These are phyloP conservation scores for Dinomys branickii DNA, from an alignment of 2,113 vertebrate species.

Conservation along the genomic window DNA sequence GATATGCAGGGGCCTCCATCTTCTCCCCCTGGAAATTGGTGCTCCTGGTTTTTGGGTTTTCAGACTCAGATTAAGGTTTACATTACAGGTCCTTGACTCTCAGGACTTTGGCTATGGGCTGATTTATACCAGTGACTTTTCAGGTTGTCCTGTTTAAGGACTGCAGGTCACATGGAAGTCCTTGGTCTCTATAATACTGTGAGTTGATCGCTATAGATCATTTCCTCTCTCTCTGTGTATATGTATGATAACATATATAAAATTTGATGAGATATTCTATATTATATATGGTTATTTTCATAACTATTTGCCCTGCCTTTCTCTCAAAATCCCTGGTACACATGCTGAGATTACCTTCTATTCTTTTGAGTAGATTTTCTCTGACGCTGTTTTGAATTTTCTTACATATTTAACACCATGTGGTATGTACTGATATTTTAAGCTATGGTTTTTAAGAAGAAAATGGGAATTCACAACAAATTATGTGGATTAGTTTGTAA, in stretches of 20 bases:
- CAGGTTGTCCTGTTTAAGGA: background rate
- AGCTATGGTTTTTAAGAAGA: background rate
- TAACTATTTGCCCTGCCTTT: background rate
- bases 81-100: background rate
- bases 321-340: background rate
- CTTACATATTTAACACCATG: background rate
- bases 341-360: fast-evolving
- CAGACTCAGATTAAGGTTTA: background rate
- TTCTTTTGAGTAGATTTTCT: background rate
- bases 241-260: too few species aligned
- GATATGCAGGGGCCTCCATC: background rate
- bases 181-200: background rate
- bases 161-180: background rate
- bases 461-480: background rate
- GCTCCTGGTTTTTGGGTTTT: background rate
- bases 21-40: background rate
- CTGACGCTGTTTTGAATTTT: background rate
- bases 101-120: background rate
- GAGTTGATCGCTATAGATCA: background rate
- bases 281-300: too few species aligned
- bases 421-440: background rate
- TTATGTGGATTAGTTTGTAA: background rate
- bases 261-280: too few species aligned
- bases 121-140: background rate
- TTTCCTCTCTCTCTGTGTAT: background rate